Evolutionary conservation across 1,140 invertebrate species (phyloP), one percentile per base, ranked within the genome.

Genomic region (Venturia canescens): DNA sequence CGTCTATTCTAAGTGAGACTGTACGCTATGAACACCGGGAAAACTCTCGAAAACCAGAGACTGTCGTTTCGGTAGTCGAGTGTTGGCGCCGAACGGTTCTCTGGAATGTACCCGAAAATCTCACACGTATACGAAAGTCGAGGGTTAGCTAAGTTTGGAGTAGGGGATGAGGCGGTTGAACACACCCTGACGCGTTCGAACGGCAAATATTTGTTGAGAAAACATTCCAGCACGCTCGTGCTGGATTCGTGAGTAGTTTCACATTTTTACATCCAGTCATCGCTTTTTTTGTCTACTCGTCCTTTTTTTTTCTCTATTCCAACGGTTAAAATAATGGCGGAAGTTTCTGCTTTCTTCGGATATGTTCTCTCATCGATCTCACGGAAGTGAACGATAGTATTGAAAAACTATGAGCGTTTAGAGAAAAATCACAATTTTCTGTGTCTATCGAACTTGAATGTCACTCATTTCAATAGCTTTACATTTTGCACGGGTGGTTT

Each of bases 191-290:
- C 69, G 80, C 70, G 53, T 75, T 82, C 72, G 69, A 79, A 82
- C 77, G 76, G 76, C 80, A 79, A 82, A 82, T 78, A 82, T 82
- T 82, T 82, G 76, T 78, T 70, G 76, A 38, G 79, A 72, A 78
- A 82, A 75, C 77, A 82, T 79, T 79, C 53, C 76, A 31, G 26
- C 6, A 16, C 27, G 15, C 27, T 75, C 9, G 27, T 48, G 15
- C 31, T 31, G 57, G 57, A 82, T 79, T 78, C 79, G 29, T 21
- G 78, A 27, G 34, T 34, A 57, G 27, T 77, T 80, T 80, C 21
- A 72, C 57, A 74, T 78, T 78, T 44, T 74, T 79, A 16, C 75
- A n/a, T 34, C 11, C 9, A 13, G 74, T 76, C 63, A 69, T 76
- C 72, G n/a, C 9, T 81, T 53, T 50, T 77, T 78, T 72, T 50